Conservation (phyloP, 2,888 invertebrate genomes). For the Oligia strigilis region DNA sequence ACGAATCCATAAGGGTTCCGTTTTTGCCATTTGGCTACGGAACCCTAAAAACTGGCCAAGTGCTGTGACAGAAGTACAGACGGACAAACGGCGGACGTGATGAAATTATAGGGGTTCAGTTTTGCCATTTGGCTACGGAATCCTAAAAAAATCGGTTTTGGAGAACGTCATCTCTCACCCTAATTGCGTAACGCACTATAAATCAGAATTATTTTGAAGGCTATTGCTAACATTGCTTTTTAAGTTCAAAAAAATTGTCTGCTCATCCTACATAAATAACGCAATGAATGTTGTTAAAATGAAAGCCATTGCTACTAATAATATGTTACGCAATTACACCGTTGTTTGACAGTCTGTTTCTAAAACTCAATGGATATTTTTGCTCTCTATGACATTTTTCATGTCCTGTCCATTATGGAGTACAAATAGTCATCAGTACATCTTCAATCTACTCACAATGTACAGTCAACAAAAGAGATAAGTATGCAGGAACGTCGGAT, state of each 20-base stretch:
- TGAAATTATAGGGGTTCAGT: neutral
- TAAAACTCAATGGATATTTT: neutral
- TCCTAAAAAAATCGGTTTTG: neutral
- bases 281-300: too few species aligned
- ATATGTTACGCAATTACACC: neutral
- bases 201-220: too few species aligned
- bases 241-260: too few species aligned
- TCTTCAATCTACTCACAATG: neutral
- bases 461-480: neutral
- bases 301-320: neutral
- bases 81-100: neutral
- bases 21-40: too few species aligned
- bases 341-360: neutral
- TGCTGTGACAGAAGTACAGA: neutral
- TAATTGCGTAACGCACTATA: too few species aligned
- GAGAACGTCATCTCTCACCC: neutral
- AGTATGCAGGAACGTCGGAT: too few species aligned
- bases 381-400: neutral
- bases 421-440: neutral
- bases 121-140: neutral
- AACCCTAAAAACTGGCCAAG: neutral
- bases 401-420: too few species aligned
- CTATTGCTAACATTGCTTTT: too few species aligned
- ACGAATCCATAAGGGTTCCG: too few species aligned
- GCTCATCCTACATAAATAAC: too few species aligned